phyloP scores from a whole-genome alignment of 2,113 vertebrate species.

The Tychaedon coryphoeus region DNA sequence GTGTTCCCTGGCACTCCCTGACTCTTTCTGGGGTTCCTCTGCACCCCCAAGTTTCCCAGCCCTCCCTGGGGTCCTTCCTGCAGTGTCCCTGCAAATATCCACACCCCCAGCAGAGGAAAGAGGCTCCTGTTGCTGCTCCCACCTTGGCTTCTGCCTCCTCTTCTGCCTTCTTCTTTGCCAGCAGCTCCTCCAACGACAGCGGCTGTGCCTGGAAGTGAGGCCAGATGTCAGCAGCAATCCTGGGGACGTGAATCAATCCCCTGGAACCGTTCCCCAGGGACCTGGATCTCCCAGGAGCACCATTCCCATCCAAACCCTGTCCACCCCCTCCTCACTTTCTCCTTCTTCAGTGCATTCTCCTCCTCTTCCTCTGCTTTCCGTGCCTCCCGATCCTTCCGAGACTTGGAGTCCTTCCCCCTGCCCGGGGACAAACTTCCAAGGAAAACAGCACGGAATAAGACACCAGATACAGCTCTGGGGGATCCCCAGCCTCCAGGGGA shows the following conservation, averaged over 20 bases:
- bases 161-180: constrained; percentile 96
- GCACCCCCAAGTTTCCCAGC: not conserved
- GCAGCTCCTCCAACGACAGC: constrained; percentile 92
- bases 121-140: not conserved
- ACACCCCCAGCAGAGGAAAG: rapidly evolving
- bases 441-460: not conserved
- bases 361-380: constrained; percentile 88
- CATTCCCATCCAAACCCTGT: rapidly evolving
- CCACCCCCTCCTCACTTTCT: constrained; percentile 73
- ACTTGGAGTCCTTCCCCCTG: constrained; percentile 82
- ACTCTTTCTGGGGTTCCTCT: not conserved
- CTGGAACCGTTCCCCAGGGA: not conserved
- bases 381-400: constrained; percentile 85
- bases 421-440: constrained; percentile 83
- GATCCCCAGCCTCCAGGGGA: no score
- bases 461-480: rapidly evolving
- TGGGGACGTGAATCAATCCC: not conserved
- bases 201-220: not conserved
- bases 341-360: constrained; percentile 83
- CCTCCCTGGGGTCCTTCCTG: not conserved
- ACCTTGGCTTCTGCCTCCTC: constrained; percentile 97
- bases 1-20: not conserved
- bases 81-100: rapidly evolving
- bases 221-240: not conserved
- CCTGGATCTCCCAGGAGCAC: not conserved